Percentiles rank a stretch among this genome's conserved stretches.
Evolutionary conservation across 2,113 vertebrate genomes (phyloP).

Genomic region (Taxidea taxus): DNA sequence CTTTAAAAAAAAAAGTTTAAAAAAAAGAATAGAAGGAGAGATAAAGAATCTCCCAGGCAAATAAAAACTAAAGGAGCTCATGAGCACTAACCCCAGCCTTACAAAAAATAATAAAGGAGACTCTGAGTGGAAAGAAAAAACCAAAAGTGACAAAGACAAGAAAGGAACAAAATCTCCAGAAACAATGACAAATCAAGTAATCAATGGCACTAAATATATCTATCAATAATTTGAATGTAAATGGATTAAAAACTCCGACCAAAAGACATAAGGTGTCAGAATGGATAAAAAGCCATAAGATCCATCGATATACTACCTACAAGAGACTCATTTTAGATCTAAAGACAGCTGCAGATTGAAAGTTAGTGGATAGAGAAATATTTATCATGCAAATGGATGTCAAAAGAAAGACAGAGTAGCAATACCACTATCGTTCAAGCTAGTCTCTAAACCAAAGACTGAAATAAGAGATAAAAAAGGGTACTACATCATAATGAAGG

Average conservation of each 20-base stretch:
- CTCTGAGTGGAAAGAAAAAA: background rate
- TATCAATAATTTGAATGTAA: background rate
- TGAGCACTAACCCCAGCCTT: background rate
- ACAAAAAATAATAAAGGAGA: background rate
- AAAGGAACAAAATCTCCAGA: background rate
- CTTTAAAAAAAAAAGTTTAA: too few relatives aligned
- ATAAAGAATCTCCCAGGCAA: background rate
- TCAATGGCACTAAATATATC: background rate
- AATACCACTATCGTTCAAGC: background rate
- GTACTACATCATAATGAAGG: background rate
- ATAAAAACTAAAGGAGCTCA: background rate
- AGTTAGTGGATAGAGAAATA: background rate
- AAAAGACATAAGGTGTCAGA: background rate
- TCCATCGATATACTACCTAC: background rate
- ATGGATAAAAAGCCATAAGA: background rate
- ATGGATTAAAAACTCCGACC: background rate
- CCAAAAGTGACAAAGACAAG: background rate
- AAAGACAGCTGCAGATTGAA: background rate
- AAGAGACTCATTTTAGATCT: background rate
- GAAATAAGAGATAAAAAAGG: background rate
- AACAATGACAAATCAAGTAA: background rate
- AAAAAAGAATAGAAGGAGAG: background rate
- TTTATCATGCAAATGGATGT: background rate
- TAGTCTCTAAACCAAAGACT: background rate
- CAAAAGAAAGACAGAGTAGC: background rate